These are phyloP conservation scores for Callocephalon fimbriatum DNA, from an alignment of 2,113 vertebrate species.

Conservation along the genomic window DNA sequence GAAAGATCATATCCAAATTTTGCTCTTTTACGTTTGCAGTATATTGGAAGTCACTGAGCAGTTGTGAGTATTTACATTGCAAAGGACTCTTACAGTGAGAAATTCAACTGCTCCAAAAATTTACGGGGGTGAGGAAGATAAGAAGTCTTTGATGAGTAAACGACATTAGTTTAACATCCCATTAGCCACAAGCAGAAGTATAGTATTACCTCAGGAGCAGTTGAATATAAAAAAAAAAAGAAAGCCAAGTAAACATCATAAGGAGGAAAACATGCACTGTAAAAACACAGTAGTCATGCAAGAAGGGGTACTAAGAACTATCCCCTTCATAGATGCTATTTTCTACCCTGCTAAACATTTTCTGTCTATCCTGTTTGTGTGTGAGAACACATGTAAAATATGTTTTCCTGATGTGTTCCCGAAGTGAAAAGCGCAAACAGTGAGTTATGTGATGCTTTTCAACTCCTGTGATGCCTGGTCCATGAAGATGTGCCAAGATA, in stretches of 20 bases:
- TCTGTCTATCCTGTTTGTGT: background rate
- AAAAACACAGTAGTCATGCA: background rate
- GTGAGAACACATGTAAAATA: background rate
- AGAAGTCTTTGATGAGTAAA: background rate
- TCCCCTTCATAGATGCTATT: background rate
- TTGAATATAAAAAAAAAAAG: background rate
- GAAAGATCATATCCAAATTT: background rate
- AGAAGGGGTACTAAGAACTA: background rate
- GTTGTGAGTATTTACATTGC: background rate
- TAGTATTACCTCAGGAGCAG: background rate
- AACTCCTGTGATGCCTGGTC: background rate
- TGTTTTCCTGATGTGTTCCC: background rate
- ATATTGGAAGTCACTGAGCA: background rate
- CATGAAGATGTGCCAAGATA: background rate
- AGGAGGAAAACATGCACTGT: background rate
- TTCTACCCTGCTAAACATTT: background rate
- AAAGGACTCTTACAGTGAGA: background rate
- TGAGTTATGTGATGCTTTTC: background rate
- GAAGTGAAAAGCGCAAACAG: background rate
- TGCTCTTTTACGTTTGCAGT: background rate
- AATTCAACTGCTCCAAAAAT: background rate
- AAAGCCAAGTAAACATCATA: background rate
- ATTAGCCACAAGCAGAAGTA: background rate
- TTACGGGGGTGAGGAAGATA: background rate
- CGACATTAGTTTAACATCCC: background rate